Conservation (phyloP, 2,113 vertebrate genomes). For the Xyliphius kryptos region DNA sequence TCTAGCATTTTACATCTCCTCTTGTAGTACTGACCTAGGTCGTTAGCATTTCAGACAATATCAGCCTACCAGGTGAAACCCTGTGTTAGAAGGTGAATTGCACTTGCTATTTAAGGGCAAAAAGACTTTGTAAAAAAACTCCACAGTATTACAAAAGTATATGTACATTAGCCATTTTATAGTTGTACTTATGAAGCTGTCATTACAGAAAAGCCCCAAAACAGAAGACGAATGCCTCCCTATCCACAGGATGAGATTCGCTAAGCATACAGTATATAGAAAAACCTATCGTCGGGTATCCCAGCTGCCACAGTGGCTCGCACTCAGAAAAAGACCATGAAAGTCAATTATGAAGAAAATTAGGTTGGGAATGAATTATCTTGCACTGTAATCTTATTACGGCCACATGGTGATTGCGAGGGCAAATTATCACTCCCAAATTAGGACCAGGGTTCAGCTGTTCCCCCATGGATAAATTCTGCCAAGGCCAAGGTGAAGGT, state of each 20-base stretch:
- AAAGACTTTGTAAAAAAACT: neutral
- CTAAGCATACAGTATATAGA: neutral
- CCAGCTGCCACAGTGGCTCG: slow-evolving; percentile 20
- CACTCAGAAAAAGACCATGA: slow-evolving; percentile 37
- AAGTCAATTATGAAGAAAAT: slow-evolving; percentile 46
- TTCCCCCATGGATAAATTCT: slow-evolving; percentile 18
- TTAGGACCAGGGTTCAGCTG: slow-evolving; percentile 31
- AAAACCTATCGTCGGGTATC: slow-evolving; percentile 32
- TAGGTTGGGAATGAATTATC: slow-evolving; percentile 45
- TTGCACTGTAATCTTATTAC: slow-evolving; percentile 38
- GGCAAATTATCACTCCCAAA: slow-evolving; percentile 37
- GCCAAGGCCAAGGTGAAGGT: slow-evolving; percentile 32
- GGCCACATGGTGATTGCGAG: slow-evolving; percentile 44
- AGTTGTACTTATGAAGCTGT: no score
- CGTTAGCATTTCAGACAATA: no score
- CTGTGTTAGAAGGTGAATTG: no score
- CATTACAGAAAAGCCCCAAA: neutral
- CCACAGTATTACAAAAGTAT: no score
- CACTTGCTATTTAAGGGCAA: neutral
- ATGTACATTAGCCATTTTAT: no score
- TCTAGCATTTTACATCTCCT: no score
- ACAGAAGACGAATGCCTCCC: slow-evolving; percentile 31
- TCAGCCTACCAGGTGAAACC: no score
- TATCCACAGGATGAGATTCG: slow-evolving; percentile 17
- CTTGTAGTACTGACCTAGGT: no score